Evolutionary conservation across 2,888 invertebrate genomes (phyloP).

Genomic region (Epiblema foenella): DNA sequence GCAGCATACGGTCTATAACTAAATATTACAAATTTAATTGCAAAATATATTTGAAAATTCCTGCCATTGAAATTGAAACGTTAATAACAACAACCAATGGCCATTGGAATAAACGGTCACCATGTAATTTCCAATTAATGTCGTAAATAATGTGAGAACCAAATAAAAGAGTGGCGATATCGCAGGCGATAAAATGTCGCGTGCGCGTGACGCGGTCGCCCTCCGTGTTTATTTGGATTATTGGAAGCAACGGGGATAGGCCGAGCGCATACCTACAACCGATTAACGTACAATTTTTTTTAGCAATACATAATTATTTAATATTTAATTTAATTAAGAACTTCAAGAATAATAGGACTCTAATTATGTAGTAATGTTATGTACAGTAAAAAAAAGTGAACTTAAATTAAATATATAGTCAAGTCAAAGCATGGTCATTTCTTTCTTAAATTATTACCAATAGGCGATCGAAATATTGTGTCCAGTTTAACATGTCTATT

Average conservation of each 20-base stretch:
- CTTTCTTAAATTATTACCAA: background rate
- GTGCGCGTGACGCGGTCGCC: constrained; percentile 67
- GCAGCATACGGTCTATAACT: too few species aligned
- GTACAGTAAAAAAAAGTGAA: too few species aligned
- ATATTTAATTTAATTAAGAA: too few species aligned
- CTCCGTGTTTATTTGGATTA: constrained; percentile 60
- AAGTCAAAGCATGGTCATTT: too few species aligned
- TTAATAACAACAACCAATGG: constrained; percentile 32
- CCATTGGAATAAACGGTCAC: constrained; percentile 30
- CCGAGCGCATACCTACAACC: constrained; percentile 36
- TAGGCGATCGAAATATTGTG: background rate
- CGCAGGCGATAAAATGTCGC: constrained; percentile 70
- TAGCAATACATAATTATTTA: too few species aligned
- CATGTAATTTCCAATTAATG: constrained; percentile 42
- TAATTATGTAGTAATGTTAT: too few species aligned
- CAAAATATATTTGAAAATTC: background rate
- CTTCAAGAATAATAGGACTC: too few species aligned
- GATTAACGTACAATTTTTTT: background rate
- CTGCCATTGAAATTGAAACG: constrained; percentile 1
- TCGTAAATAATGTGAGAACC: constrained; percentile 59
- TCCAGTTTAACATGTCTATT: background rate
- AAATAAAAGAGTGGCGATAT: constrained; percentile 62
- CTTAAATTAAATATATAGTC: too few species aligned
- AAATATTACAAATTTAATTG: background rate
- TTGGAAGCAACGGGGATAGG: constrained; percentile 52